Evolutionary conservation across 2,888 invertebrate species (phyloP).

Genomic region (Euplexia lucipara): DNA sequence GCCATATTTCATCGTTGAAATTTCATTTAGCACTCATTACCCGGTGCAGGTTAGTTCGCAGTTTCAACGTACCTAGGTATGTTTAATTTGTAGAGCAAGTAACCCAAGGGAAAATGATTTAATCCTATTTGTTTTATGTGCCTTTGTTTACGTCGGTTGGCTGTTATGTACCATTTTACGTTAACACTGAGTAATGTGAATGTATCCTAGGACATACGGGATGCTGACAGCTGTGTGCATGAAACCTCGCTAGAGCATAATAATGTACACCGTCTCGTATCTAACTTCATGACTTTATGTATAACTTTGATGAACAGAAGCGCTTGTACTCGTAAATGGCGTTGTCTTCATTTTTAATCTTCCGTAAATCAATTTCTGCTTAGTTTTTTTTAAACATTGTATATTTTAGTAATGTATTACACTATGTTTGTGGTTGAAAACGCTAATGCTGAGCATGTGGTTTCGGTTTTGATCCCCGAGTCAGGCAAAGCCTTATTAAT

Average conservation of each 20-base stretch:
- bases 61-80: conserved; percentile 58
- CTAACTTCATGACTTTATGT: neutral
- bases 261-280: conserved; percentile 2
- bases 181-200: conserved; percentile 56
- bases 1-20: conserved; percentile 79
- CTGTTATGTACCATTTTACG: conserved; percentile 46
- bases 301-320: neutral
- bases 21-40: conserved; percentile 75
- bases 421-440: no score
- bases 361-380: neutral
- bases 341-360: neutral
- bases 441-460: no score
- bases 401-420: no score
- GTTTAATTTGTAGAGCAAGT: conserved; percentile 62
- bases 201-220: conserved; percentile 28
- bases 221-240: conserved; percentile 26
- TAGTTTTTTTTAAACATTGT: neutral
- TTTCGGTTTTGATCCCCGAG: no score
- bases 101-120: conserved; percentile 65
- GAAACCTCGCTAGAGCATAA: conserved; percentile 12
- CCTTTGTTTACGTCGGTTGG: conserved; percentile 58
- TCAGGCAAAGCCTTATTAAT: no score
- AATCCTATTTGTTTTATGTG: conserved; percentile 65
- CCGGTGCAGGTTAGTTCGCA: conserved; percentile 65
- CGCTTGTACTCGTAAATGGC: no score